A percentile compares a stretch with the other conserved stretches of the same genome.
Evolutionary conservation across 2,888 invertebrate genomes (phyloP).

Genomic region (Imbricaverruca yamaguchii): DNA sequence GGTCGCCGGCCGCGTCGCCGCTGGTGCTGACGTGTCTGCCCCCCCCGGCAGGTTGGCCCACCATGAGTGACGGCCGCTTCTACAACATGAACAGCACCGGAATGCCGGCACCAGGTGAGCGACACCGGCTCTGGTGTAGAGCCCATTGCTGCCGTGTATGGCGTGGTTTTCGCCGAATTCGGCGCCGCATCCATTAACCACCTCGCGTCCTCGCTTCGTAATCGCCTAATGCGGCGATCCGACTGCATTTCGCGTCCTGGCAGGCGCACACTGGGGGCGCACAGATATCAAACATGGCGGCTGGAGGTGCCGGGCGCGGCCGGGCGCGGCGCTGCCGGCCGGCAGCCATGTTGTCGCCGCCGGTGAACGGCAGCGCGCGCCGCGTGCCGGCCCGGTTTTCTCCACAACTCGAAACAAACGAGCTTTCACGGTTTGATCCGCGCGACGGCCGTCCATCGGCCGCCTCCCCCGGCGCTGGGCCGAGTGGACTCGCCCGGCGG

Average conservation of each 20-base stretch:
- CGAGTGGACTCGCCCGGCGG: background rate
- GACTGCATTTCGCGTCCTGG: too few relatives aligned
- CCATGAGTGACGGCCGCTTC: constrained; percentile 11
- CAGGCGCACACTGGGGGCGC: too few relatives aligned
- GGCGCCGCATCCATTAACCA: too few relatives aligned
- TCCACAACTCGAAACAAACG: constrained; percentile 12
- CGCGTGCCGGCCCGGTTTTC: constrained; percentile 7
- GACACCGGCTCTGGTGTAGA: too few relatives aligned
- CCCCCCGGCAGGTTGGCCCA: background rate
- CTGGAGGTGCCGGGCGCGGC: background rate
- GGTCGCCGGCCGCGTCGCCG: too few relatives aligned
- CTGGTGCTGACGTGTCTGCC: too few relatives aligned
- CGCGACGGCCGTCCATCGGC: too few relatives aligned
- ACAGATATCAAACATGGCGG: too few relatives aligned
- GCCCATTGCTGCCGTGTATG: too few relatives aligned
- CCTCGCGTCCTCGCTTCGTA: too few relatives aligned
- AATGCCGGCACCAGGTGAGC: background rate
- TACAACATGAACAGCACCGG: constrained; percentile 6
- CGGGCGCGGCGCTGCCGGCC: background rate
- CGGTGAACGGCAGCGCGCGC: background rate
- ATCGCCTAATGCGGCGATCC: too few relatives aligned
- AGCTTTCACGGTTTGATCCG: constrained; percentile 4
- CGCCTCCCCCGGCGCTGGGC: background rate
- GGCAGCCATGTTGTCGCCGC: constrained; percentile 7
- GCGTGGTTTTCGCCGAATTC: too few relatives aligned